Conservation (phyloP, 1,140 invertebrate species). For the Wasmannia auropunctata region DNA sequence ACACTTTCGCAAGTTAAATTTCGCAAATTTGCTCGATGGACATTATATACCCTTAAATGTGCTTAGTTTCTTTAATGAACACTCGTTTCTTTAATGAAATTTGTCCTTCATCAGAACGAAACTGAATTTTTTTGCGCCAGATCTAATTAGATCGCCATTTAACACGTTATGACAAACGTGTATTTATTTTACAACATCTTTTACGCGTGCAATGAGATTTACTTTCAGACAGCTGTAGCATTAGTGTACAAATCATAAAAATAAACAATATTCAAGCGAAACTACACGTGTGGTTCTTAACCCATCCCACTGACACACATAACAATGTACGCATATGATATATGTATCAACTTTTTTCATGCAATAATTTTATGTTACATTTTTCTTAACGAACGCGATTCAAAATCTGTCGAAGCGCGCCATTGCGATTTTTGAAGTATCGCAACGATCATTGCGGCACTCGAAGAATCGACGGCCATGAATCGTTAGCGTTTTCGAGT, state of each 20-base stretch:
- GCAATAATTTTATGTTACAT: too few species aligned
- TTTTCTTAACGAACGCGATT: not conserved
- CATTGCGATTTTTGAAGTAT: not conserved
- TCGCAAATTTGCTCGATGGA: not conserved
- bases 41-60: not conserved
- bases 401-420: too few species aligned
- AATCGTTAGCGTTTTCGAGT: too few species aligned
- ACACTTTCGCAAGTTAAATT: conserved; percentile 17
- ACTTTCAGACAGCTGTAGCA: not conserved
- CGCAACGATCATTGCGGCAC: not conserved
- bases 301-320: too few species aligned
- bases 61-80: not conserved
- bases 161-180: not conserved
- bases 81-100: too few species aligned
- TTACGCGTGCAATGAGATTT: not conserved
- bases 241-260: too few species aligned
- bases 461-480: too few species aligned
- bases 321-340: too few species aligned
- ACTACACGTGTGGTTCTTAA: too few species aligned
- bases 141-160: too few species aligned
- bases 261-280: too few species aligned
- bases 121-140: not conserved
- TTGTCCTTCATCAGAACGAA: not conserved
- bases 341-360: too few species aligned
- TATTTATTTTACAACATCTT: not conserved